Evolutionary conservation across 2,888 invertebrate species (phyloP).

Genomic region (Agrilus mali): DNA sequence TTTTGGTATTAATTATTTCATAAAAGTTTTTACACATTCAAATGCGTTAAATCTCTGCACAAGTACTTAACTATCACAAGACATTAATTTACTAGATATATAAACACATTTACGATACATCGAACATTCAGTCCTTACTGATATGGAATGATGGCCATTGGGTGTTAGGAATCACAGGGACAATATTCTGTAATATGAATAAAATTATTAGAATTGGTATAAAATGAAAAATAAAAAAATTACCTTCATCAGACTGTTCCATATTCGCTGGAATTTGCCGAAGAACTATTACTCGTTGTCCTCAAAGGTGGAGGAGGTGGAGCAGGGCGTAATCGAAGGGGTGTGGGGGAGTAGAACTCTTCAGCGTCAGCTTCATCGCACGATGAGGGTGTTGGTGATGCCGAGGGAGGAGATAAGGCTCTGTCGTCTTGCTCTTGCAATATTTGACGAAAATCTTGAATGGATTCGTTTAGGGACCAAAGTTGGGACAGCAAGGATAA

Average conservation of each 20-base stretch:
- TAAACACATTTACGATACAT: too few relatives aligned
- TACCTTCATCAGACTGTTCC: constrained; percentile 11
- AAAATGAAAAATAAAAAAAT: too few relatives aligned
- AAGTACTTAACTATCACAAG: too few relatives aligned
- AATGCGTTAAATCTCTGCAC: too few relatives aligned
- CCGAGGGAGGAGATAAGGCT: constrained; percentile 39
- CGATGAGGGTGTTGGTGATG: constrained; percentile 41
- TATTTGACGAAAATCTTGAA: constrained; percentile 73
- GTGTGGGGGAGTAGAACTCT: constrained; percentile 24
- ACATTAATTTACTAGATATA: too few relatives aligned
- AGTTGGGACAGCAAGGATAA: constrained; percentile 80
- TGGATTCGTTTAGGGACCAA: constrained; percentile 85
- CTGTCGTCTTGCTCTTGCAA: constrained; percentile 41
- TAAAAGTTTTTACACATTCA: too few relatives aligned
- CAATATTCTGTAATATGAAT: too few relatives aligned
- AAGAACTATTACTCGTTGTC: constrained; percentile 23
- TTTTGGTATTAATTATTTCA: too few relatives aligned
- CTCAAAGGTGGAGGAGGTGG: constrained; percentile 36
- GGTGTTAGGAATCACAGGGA: too few relatives aligned
- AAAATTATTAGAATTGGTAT: too few relatives aligned
- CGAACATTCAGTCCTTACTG: too few relatives aligned
- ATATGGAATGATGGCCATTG: too few relatives aligned
- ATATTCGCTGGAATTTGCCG: constrained; percentile 24
- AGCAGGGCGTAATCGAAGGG: constrained; percentile 30
- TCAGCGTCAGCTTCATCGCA: constrained; percentile 28